These are phyloP conservation scores for Nycteola revayana DNA, from an alignment of 2,888 invertebrate species.

Conservation along the genomic window DNA sequence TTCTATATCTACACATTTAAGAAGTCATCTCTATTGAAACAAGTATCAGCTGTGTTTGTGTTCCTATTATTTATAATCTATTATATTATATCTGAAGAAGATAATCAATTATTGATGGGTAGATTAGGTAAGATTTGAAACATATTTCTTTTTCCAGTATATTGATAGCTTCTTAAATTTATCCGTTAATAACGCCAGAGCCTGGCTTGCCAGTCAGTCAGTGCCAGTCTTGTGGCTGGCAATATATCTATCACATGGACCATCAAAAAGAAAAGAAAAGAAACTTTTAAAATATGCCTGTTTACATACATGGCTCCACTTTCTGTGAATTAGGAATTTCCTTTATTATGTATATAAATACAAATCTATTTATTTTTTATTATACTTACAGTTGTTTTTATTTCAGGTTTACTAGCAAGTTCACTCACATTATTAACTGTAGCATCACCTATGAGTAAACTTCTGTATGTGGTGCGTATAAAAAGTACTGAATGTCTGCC, in stretches of 20 bases:
- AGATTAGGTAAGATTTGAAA: conserved; percentile 82
- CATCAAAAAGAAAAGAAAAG: too few species aligned
- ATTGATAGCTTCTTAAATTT: too few species aligned
- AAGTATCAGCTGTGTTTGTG: conserved; percentile 77
- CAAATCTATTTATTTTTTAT: too few species aligned
- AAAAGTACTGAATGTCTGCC: conserved; percentile 93
- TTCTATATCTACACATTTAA: conserved; percentile 88
- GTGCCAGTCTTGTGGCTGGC: too few species aligned
- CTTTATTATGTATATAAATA: too few species aligned
- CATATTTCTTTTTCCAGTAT: background rate
- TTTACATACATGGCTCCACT: background rate
- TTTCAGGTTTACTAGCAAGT: conserved; percentile 85
- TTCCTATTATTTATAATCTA: conserved; percentile 79
- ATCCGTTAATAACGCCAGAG: too few species aligned
- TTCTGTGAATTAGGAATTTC: background rate
- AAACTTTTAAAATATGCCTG: background rate
- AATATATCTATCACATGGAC: too few species aligned
- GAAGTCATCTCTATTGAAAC: conserved; percentile 84
- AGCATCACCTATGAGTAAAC: conserved; percentile 90
- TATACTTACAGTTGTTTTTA: too few species aligned
- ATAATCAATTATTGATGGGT: conserved; percentile 74
- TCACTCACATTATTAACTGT: conserved; percentile 89
- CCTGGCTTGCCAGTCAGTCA: too few species aligned
- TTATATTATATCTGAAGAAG: conserved; percentile 82
- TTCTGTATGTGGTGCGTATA: conserved; percentile 89